Conservation (phyloP, 2,113 vertebrate genomes). For the Eleginops maclovinus region DNA sequence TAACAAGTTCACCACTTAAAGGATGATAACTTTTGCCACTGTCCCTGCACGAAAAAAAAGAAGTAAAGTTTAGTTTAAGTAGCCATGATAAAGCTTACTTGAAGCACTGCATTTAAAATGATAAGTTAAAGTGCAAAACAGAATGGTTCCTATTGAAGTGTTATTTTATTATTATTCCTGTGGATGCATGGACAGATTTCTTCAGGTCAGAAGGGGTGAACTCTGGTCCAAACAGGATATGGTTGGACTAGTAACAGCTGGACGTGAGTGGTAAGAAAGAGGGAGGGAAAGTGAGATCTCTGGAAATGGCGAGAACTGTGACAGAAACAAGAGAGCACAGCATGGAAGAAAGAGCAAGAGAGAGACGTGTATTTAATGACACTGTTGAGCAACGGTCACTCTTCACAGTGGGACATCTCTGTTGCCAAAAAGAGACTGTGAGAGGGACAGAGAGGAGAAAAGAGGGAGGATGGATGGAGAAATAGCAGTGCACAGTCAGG, state of each 20-base stretch:
- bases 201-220: slow-evolving; percentile 3
- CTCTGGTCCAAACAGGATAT: not conserved
- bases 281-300: slow-evolving; percentile 24
- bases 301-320: no score
- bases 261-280: slow-evolving; percentile 40
- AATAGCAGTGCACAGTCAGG: slow-evolving; percentile 38
- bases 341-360: slow-evolving; percentile 49
- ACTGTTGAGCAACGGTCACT: slow-evolving; percentile 55
- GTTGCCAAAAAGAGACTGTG: slow-evolving; percentile 28
- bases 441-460: slow-evolving; percentile 31
- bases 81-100: not conserved
- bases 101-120: not conserved
- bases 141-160: not conserved
- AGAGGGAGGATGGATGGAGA: slow-evolving; percentile 26
- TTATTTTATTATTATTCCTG: not conserved
- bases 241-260: slow-evolving; percentile 34
- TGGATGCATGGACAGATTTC: not conserved
- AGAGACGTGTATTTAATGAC: slow-evolving; percentile 56
- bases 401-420: slow-evolving; percentile 60
- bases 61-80: not conserved
- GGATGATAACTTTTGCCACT: not conserved
- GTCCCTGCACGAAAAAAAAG: not conserved
- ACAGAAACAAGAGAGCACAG: slow-evolving; percentile 41
- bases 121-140: not conserved
- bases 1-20: no score